Conservation (phyloP, 2,888 invertebrate genomes). For the Bugulina stolonifera region DNA sequence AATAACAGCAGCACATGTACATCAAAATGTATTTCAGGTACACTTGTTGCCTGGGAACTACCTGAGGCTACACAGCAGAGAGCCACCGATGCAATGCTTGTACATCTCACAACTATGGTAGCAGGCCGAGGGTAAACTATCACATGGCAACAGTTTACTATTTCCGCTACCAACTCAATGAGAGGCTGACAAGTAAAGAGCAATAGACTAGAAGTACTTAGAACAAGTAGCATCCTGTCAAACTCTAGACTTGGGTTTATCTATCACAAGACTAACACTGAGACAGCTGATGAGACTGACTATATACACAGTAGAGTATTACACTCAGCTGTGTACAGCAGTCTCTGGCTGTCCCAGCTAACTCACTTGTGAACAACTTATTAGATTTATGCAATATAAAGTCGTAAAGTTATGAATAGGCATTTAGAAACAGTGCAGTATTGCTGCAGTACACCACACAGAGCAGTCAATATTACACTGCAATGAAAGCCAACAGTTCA, state of each 20-base stretch:
- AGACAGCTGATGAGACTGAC: neutral
- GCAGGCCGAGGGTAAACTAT: neutral
- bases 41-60: too few species aligned
- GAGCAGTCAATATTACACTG: too few species aligned
- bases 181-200: neutral
- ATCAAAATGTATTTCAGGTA: too few species aligned
- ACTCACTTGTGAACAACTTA: neutral
- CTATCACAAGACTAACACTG: neutral
- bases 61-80: too few species aligned
- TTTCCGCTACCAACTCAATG: constrained; percentile 17
- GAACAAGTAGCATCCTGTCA: neutral
- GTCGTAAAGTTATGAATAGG: too few species aligned
- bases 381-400: too few species aligned
- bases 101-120: neutral
- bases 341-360: neutral
- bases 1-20: too few species aligned
- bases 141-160: too few species aligned
- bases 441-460: too few species aligned
- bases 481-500: too few species aligned
- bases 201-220: neutral
- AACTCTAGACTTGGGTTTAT: neutral
- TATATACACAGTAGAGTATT: neutral
- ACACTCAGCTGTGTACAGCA: neutral
- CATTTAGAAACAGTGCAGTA: too few species aligned
- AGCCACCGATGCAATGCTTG: too few species aligned